Base-by-base conservation (phyloP, 2,113 vertebrate genomes). In the Sisor rabdophorus region DNA sequence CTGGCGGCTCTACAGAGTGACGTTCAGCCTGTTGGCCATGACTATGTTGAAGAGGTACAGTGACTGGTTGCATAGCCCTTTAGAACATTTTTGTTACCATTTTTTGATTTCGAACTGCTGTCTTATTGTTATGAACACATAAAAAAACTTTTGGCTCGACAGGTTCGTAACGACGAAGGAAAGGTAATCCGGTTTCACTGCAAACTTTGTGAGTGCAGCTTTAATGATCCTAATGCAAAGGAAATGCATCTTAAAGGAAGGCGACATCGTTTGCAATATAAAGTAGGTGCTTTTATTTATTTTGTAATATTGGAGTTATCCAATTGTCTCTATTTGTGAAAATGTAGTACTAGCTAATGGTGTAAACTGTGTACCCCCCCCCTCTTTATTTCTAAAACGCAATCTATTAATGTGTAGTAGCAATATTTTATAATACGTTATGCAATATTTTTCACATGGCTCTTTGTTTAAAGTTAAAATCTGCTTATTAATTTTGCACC, bases 121-220 rank as follows among this genome's bases (percentile, higher is more conserved):
- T 26, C 40, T 17, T 2, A 20, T 20, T 30, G 16, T 30, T 11
- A 2, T 69, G 47, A 52, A 20, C 11, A 4, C 3, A 30, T 52
- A 52, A 19, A 30, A 1, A 0, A 24, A 2, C 0, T 11, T 19
- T 24, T 56, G 11, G n/a, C 63, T 73, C 80, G 83, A 26, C 77
- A 99, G 97, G 96, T 99, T 73, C 91, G 97, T 73, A 99, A 99
- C 17, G 97, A 99, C 89, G 96, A 99, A 91, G 96, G 97, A 56
- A 98, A 98, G 88, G 96, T 99, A 75, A 99, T 99, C 82, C 93
- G 96, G 47, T 99, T 98, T 86, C 95, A 98, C 71, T 99, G 96
- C 88, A 99, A 99, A 85, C 91, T 98, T 52, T 98, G 97, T 50
- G 96, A 98, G 85, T 98, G 96, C 85, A 98, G 96, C 79, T 98